Percentiles rank a stretch among this genome's conserved stretches.
Evolutionary conservation across 2,113 vertebrate species (phyloP).

Genomic region (Caloenas nicobarica): DNA sequence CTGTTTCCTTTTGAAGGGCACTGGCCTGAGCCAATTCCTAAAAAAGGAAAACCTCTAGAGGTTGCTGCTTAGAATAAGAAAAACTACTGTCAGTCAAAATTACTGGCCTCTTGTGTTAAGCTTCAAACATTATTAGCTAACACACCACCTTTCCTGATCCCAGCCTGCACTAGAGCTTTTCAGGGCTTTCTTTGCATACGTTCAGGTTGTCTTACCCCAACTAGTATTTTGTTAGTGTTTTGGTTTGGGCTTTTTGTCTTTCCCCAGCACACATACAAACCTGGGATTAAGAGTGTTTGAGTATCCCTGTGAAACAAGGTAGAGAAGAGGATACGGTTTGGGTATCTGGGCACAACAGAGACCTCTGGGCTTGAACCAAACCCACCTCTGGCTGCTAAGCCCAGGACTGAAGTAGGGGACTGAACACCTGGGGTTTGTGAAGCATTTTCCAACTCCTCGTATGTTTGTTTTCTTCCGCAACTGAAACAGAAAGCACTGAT

Average conservation of each 20-base stretch:
- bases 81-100: background rate
- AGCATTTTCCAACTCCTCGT: background rate
- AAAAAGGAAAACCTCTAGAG: slow-evolving; percentile 10
- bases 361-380: background rate
- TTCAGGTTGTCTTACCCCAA: background rate
- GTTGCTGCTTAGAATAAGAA: background rate
- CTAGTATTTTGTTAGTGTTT: background rate
- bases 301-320: background rate
- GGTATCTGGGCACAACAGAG: background rate
- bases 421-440: background rate
- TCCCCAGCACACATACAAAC: background rate
- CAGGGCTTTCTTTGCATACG: background rate
- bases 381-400: background rate
- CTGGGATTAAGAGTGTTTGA: background rate
- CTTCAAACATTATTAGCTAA: background rate
- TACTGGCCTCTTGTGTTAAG: background rate
- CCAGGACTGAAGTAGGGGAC: background rate
- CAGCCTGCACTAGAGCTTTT: background rate
- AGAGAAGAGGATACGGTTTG: background rate
- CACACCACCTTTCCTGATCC: background rate
- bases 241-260: background rate
- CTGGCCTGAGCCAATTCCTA: background rate
- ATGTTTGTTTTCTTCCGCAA: background rate
- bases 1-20: background rate
- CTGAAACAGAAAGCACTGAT: slow-evolving; percentile 89